phyloP scores from a whole-genome alignment of 2,113 vertebrate genomes.

The Ptilorrhoa leucosticta region DNA sequence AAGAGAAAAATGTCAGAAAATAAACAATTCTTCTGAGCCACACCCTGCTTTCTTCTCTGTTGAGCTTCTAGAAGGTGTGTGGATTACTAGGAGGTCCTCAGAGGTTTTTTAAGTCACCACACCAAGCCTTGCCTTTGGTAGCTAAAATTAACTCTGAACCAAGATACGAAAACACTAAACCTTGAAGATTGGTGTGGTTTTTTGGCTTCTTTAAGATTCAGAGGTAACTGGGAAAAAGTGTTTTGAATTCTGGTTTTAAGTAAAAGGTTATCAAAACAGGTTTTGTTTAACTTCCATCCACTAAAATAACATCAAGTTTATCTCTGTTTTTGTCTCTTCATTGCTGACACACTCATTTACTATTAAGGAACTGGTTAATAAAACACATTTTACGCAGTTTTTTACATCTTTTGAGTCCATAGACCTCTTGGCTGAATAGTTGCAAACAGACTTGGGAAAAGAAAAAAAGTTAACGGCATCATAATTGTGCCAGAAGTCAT shows the following conservation, averaged over 20 bases:
- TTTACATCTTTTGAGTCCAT: not conserved
- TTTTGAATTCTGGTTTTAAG: not conserved
- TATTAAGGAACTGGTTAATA: not conserved
- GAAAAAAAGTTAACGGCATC: not conserved
- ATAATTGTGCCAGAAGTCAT: constrained; percentile 40
- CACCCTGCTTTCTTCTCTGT: not conserved
- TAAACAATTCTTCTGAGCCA: not conserved
- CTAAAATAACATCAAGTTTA: not conserved
- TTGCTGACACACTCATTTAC: not conserved
- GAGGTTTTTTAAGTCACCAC: not conserved
- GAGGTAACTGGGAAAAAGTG: not conserved
- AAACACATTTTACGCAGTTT: not conserved
- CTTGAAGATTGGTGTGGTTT: not conserved
- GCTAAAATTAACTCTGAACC: not conserved
- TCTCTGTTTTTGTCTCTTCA: not conserved
- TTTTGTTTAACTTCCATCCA: not conserved
- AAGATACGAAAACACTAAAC: not conserved
- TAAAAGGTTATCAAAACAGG: not conserved
- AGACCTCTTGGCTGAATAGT: constrained; percentile 25
- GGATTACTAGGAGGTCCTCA: not conserved
- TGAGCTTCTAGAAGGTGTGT: not conserved
- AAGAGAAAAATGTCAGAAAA: not conserved
- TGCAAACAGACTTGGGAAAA: constrained; percentile 22
- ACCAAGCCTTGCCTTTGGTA: not conserved
- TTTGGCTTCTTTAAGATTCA: not conserved